Evolutionary conservation across 2,797 vertebrate genomes (phyloP), one percentile per base, ranked within the genome.

Genomic region (Cossypha polioptera): DNA sequence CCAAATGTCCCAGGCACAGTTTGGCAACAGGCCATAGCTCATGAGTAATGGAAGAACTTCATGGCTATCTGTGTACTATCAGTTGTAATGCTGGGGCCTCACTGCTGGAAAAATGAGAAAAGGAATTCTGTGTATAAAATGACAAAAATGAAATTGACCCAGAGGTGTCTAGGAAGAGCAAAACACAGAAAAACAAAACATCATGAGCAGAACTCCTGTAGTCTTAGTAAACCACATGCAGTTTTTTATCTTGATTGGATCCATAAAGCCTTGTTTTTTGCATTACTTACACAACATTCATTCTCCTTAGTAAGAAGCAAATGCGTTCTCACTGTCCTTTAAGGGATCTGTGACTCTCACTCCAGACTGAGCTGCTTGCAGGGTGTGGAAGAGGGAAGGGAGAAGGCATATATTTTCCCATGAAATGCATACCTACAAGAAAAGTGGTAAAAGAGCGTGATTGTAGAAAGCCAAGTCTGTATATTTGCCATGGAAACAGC

Each of bases 401-500:
- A 59, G 36, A 86, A 68, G 29, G 43, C 47, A 53, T 72, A 7
- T 48, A 29, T 88, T 93, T 95, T 61, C 65, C 67, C 31, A 54
- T 31, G 10, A 77, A 94, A 92, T 79, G 74, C 5, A 28, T 87
- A 85, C 36, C 69, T 92, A 74, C 17, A 68, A 77, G 81, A 74
- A 71, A 94, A 95, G 35, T 65, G 74, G 77, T 67, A 66, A 43
- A 92, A 63, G 19, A 74, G 10, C n/a, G 65, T 68, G 50, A 36
- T 54, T 91, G 71, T 67, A 85, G 57, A 84, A 87, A 91, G 29
- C 50, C 35, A 89, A 79, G 53, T 71, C 67, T 54, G 48, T 81
- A 28, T 82, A 74, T 93, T 95, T 95, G 59, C 92, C 93, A 94
- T 96, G 95, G 93, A 97, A 95, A 95, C 94, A 74, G 88, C 53